These are phyloP conservation scores for Takifugu bimaculatus DNA, from an alignment of 2,113 vertebrate species.

Conservation along the genomic window DNA sequence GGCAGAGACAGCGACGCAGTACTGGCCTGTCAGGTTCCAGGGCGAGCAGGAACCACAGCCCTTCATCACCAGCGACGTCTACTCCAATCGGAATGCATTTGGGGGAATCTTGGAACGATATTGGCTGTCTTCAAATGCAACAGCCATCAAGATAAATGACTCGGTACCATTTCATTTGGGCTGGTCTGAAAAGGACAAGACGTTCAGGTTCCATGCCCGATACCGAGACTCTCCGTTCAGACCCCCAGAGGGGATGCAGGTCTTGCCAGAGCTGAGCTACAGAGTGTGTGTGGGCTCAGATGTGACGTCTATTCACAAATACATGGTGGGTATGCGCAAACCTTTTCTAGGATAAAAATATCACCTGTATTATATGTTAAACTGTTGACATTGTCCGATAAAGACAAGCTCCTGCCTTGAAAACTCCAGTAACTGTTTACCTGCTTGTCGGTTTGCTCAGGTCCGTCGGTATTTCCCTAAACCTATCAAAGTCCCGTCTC, in stretches of 20 bases:
- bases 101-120: constrained; percentile 93
- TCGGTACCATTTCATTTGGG: constrained; percentile 95
- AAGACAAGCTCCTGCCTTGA: not conserved
- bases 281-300: constrained; percentile 86
- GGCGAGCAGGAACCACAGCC: constrained; percentile 86
- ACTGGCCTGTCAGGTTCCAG: constrained; percentile 86
- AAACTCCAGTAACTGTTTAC: not conserved
- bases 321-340: constrained; percentile 75
- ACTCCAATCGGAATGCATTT: constrained; percentile 82
- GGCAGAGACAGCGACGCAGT: constrained; percentile 84
- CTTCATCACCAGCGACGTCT: constrained; percentile 88
- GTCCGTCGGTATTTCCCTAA: constrained; percentile 88
- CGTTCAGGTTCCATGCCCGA: constrained; percentile 84
- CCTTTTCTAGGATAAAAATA: not conserved
- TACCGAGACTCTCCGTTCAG: constrained; percentile 86
- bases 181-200: constrained; percentile 82
- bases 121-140: constrained; percentile 92
- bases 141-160: constrained; percentile 91
- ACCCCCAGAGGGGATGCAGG: constrained; percentile 65
- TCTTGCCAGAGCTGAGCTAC: constrained; percentile 87
- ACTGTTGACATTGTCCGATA: not conserved
- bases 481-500: constrained; percentile 81
- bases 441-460: constrained; percentile 33
- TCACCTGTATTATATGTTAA: not conserved
- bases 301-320: constrained; percentile 89